phyloP scores from a whole-genome alignment of 1,140 invertebrate species.

The Scylla paramamosain region DNA sequence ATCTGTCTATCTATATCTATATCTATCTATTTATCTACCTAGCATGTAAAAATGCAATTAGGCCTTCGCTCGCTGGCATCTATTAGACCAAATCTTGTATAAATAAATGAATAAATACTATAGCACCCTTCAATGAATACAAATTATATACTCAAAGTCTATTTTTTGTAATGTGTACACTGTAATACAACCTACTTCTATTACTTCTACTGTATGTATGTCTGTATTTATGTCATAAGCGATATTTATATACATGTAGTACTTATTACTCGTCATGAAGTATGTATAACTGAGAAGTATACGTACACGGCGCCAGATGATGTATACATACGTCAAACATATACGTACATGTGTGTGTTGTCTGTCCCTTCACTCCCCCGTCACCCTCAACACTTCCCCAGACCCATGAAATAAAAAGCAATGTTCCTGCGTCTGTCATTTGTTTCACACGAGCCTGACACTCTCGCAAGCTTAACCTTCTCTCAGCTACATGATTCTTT shows the following conservation, averaged over 20 bases:
- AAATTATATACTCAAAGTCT: conserved; percentile 16
- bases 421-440: too few relatives aligned
- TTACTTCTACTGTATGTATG: too few relatives aligned
- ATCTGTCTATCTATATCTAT: background rate
- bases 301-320: background rate
- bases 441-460: too few relatives aligned
- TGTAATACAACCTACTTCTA: too few relatives aligned
- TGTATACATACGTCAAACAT: background rate
- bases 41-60: background rate
- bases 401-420: too few relatives aligned
- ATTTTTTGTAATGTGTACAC: background rate
- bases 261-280: background rate
- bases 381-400: too few relatives aligned
- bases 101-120: background rate
- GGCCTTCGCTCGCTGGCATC: background rate
- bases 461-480: too few relatives aligned
- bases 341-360: background rate
- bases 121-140: background rate
- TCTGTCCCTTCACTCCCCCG: too few relatives aligned
- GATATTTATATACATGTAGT: conserved; percentile 16
- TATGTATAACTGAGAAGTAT: background rate
- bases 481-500: too few relatives aligned
- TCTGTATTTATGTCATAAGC: background rate
- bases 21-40: background rate
- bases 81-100: background rate